These are phyloP conservation scores for Laterallus jamaicensis DNA, from an alignment of 2,113 vertebrate genomes.

Conservation along the genomic window DNA sequence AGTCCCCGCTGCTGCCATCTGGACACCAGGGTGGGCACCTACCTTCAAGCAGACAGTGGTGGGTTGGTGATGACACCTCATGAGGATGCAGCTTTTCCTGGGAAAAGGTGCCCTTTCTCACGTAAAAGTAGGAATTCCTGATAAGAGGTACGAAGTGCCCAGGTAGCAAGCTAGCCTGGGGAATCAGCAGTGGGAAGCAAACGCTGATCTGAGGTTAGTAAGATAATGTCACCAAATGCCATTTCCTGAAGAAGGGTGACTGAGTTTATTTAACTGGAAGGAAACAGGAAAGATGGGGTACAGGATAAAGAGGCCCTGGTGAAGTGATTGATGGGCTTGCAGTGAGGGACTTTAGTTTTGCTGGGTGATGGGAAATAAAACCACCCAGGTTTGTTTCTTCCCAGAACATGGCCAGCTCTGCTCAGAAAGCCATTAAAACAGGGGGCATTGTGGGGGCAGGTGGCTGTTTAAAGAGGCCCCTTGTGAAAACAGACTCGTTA, in stretches of 20 bases:
- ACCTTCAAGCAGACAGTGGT: rapidly evolving
- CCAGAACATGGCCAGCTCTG: background rate
- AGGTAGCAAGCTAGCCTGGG: background rate
- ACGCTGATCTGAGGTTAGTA: rapidly evolving
- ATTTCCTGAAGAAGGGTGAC: background rate
- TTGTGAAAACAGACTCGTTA: background rate
- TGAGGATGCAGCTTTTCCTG: background rate
- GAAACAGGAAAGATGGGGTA: background rate
- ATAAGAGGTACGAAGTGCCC: background rate
- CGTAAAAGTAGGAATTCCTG: background rate
- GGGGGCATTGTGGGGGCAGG: too few species aligned
- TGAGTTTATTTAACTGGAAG: background rate
- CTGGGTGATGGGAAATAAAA: background rate
- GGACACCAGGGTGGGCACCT: background rate
- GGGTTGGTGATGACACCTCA: background rate
- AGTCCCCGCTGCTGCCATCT: rapidly evolving
- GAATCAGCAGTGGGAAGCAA: background rate
- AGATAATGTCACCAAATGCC: background rate
- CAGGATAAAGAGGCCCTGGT: background rate
- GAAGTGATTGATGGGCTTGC: background rate
- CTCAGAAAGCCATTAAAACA: background rate
- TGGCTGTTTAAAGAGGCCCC: background rate
- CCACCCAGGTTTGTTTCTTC: background rate
- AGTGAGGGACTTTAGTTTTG: background rate
- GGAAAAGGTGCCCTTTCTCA: rapidly evolving